Conservation (phyloP, 2,113 vertebrate species). For the Ictidomys tridecemlineatus region DNA sequence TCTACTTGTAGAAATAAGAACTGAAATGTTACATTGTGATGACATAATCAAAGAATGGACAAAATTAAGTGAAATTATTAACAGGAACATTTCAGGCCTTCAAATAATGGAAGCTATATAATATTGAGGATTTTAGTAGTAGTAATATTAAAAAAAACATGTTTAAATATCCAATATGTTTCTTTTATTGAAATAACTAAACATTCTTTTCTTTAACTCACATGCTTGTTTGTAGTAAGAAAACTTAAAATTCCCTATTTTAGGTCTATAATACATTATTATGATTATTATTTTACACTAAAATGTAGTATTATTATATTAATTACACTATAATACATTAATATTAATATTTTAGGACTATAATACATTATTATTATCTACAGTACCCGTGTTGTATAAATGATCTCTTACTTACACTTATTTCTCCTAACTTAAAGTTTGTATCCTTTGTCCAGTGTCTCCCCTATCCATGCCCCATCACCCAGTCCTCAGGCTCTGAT, state of each 20-base stretch:
- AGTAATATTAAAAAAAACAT: background rate
- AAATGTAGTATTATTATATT: too few relatives aligned
- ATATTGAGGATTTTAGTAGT: background rate
- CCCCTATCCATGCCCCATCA: too few relatives aligned
- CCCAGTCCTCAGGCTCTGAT: too few relatives aligned
- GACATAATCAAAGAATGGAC: background rate
- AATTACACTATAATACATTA: too few relatives aligned
- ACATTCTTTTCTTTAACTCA: too few relatives aligned
- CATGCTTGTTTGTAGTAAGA: background rate
- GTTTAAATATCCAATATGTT: background rate
- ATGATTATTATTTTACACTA: too few relatives aligned
- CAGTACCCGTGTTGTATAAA: background rate
- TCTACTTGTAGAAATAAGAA: background rate
- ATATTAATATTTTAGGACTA: too few relatives aligned
- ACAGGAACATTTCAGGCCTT: background rate
- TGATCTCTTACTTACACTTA: background rate
- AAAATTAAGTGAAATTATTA: background rate
- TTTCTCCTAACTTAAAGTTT: background rate
- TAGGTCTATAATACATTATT: too few relatives aligned
- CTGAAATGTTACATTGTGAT: background rate
- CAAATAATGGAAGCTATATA: background rate
- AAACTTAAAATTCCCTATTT: background rate
- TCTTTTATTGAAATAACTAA: background rate
- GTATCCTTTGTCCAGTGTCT: too few relatives aligned
- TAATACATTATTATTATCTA: too few relatives aligned